Evolutionary conservation across 1,140 invertebrate genomes (phyloP), one percentile per base, ranked within the genome.

Genomic region (Drosophila pachea): DNA sequence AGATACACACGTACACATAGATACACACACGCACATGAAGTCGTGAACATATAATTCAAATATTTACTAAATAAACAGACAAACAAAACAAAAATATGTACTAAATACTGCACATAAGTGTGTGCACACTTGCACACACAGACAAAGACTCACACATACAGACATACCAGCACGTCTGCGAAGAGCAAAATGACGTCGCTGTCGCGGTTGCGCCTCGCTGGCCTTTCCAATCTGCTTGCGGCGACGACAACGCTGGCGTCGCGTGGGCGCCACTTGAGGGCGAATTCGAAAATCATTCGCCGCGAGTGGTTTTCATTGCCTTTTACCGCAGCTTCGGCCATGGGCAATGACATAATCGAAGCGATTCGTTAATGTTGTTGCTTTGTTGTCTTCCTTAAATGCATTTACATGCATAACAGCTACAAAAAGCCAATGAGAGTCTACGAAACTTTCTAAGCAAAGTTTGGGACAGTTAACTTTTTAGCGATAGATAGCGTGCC

Each of bases 21-120:
- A 59, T n/a, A n/a, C 14, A 60, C 31, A 45, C 35, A 59, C 22
- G 56, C 45, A 22, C 9, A 32, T 49, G 36, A 11, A 54, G 45
- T 58, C 35, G 45, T 68, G 43, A 54, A 65, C 38, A 60, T 64
- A 69, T 60, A 65, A 76, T 60, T 77, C 68, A 73, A 84, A 82
- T 82, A 75, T 78, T 78, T 73, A 73, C 76, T 67, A 66, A 75
- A 75, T 67, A 78, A 84, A 82, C 75, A 82, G 64, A 78, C 79
- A 75, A 70, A 54, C 29, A 66, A 59, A 53, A 64, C 33, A 56
- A 43, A 56, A 62, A 54, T 49, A 48, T 49, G 45, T 52, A 59
- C 64, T 35, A 36, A 48, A 45, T 5, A 45, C 9, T 35, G 5
- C n/a, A 58, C n/a, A 45, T 14, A 33, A 55, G 31, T 50, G 48